Evolutionary conservation across 2,888 invertebrate species (phyloP).

Genomic region (Steromphala cineraria): DNA sequence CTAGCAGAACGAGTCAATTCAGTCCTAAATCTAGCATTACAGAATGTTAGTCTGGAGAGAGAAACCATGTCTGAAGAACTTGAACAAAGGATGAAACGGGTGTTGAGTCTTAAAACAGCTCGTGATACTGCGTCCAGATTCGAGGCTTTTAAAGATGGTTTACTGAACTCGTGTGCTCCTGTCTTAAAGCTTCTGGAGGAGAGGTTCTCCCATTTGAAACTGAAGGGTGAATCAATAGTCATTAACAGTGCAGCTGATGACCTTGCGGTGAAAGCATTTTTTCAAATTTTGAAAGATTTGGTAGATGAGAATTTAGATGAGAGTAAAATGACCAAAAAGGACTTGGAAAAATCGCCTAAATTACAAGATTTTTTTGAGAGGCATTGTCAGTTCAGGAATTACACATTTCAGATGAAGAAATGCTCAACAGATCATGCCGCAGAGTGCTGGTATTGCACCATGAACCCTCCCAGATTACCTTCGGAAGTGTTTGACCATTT

Average conservation of each 20-base stretch:
- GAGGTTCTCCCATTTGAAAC: constrained; percentile 2
- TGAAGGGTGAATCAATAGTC: neutral
- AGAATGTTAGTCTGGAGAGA: constrained; percentile 22
- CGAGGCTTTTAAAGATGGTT: neutral
- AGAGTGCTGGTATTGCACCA: neutral
- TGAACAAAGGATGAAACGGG: neutral
- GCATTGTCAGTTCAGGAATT: neutral
- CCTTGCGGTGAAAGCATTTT: neutral
- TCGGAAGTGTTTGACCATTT: neutral
- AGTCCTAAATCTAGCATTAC: constrained; percentile 21
- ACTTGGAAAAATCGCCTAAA: neutral
- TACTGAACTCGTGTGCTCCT: neutral
- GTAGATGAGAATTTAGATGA: neutral
- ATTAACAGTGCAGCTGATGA: neutral
- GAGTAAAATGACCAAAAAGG: neutral
- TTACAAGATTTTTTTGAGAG: constrained; percentile 6
- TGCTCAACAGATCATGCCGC: neutral
- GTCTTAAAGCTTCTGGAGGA: neutral
- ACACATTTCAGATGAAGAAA: constrained; percentile 19
- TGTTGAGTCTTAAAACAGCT: neutral
- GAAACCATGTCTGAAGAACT: neutral
- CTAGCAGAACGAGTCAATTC: constrained; percentile 9
- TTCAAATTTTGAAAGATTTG: neutral
- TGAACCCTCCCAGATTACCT: constrained; percentile 1
- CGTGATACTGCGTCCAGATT: neutral